Conservation (phyloP, 2,888 invertebrate species). For the Ptilodon capucinus region DNA sequence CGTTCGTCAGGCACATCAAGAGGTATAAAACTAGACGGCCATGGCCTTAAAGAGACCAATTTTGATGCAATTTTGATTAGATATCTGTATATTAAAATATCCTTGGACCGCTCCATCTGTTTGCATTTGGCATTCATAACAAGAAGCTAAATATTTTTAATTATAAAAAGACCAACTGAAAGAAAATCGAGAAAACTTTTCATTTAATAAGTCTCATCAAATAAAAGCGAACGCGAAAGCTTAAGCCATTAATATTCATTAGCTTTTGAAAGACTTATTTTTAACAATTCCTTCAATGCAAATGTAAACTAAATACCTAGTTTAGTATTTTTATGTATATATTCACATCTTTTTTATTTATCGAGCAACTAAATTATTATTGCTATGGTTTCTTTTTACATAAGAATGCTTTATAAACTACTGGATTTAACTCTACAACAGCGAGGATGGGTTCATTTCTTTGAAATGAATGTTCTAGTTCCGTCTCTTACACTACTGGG, state of each 20-base stretch:
- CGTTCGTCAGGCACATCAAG: no score
- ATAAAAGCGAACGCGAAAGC: slow-evolving; percentile 21
- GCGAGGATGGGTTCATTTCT: neutral
- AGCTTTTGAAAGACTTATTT: slow-evolving; percentile 15
- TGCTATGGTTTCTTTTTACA: slow-evolving; percentile 4
- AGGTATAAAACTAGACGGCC: no score
- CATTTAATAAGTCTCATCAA: slow-evolving; percentile 27
- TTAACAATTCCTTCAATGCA: slow-evolving; percentile 17
- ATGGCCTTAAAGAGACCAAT: no score
- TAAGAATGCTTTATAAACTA: neutral
- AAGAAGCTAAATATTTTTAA: no score
- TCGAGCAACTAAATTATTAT: slow-evolving; percentile 7
- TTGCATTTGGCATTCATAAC: no score
- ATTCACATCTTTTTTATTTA: no score
- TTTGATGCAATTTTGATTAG: no score
- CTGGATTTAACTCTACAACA: neutral
- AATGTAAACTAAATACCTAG: no score
- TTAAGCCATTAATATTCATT: slow-evolving; percentile 32
- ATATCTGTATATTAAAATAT: no score
- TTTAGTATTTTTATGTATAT: no score
- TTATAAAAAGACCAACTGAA: slow-evolving; percentile 13
- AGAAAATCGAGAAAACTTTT: slow-evolving; percentile 19
- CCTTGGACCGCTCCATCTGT: no score
- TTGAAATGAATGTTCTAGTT: neutral
- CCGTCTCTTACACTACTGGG: neutral